These are phyloP conservation scores for Rhagonycha fulva DNA, from an alignment of 2,888 invertebrate species.

Conservation along the genomic window DNA sequence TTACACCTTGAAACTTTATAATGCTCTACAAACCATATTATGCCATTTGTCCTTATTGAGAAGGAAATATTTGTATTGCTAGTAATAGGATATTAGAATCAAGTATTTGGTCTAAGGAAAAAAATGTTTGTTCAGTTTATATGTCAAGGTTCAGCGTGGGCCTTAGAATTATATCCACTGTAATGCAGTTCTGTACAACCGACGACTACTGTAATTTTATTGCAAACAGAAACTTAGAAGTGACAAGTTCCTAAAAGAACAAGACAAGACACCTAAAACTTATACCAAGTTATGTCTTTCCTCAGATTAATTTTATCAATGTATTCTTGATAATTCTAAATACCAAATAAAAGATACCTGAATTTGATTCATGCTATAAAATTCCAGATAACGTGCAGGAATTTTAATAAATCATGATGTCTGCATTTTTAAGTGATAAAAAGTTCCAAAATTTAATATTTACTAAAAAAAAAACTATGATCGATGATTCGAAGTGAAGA, in stretches of 20 bases:
- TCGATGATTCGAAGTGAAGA: not conserved
- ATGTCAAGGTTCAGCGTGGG: not conserved
- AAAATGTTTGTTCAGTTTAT: not conserved
- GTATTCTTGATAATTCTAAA: not conserved
- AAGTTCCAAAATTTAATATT: not conserved
- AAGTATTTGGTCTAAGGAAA: not conserved
- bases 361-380: not conserved
- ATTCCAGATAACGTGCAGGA: not conserved
- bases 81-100: too few species aligned
- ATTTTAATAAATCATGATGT: not conserved
- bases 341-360: not conserved
- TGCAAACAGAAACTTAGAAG: too few species aligned
- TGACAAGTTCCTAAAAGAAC: too few species aligned
- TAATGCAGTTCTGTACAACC: not conserved
- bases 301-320: not conserved
- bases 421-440: not conserved
- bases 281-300: not conserved
- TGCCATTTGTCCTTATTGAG: too few species aligned
- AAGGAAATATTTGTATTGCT: too few species aligned
- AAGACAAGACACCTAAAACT: too few species aligned
- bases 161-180: not conserved
- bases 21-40: too few species aligned
- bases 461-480: not conserved
- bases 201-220: not conserved
- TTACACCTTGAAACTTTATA: too few species aligned